Percentiles rank a stretch among this genome's conserved stretches.
Conservation (phyloP, 2,113 vertebrate genomes). For the Ginglymostoma cirratum region DNA sequence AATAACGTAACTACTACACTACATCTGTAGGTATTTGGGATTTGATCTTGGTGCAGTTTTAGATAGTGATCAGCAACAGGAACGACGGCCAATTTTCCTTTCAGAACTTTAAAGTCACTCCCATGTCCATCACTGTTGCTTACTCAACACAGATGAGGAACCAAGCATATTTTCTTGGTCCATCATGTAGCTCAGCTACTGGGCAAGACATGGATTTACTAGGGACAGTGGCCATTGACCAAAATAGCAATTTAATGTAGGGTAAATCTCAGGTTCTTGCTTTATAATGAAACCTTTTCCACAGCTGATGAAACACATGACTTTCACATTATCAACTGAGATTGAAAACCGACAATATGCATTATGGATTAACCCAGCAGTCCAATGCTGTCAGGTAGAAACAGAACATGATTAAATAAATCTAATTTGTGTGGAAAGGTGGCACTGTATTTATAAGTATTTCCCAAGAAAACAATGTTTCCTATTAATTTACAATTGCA, state of each 20-base stretch:
- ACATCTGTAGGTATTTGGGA: neutral
- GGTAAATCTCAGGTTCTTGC: neutral
- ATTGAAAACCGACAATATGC: neutral
- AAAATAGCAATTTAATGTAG: neutral
- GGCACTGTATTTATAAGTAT: neutral
- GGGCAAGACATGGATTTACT: neutral
- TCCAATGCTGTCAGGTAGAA: neutral
- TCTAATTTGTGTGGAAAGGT: neutral
- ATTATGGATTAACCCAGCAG: slow-evolving; percentile 10
- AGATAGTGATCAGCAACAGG: neutral
- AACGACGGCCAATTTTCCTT: neutral
- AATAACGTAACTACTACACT: neutral
- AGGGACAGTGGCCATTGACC: neutral
- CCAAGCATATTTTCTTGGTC: neutral
- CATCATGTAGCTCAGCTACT: neutral
- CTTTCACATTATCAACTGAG: neutral
- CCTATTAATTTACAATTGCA: neutral
- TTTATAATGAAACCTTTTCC: neutral
- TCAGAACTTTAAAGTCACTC: neutral
- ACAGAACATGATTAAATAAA: neutral
- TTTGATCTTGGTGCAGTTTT: neutral
- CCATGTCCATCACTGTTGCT: neutral
- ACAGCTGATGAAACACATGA: neutral
- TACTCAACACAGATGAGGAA: neutral
- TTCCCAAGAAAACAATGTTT: neutral